Evolutionary conservation across 2,888 invertebrate genomes (phyloP).

Genomic region (Eupithecia inturbata): DNA sequence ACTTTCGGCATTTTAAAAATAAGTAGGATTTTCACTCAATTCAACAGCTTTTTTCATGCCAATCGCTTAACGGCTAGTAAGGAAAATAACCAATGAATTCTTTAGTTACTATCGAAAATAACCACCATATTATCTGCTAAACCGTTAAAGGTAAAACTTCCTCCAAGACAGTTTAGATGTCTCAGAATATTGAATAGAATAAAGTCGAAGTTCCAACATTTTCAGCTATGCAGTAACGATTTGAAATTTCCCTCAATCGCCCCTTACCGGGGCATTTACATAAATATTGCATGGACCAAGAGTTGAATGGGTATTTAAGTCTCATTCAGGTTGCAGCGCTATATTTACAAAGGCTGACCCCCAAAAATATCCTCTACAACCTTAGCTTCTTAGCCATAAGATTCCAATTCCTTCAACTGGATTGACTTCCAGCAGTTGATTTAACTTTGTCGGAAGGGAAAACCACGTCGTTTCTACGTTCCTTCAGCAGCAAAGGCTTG

Average conservation of each 20-base stretch:
- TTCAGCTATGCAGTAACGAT: conserved; percentile 42
- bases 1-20: background rate
- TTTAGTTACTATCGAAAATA: background rate
- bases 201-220: conserved; percentile 29
- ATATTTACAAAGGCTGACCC: conserved; percentile 44
- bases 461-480: conserved; percentile 25
- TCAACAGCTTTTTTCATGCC: background rate
- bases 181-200: conserved; percentile 29
- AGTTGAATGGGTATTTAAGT: conserved; percentile 69
- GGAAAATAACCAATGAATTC: background rate
- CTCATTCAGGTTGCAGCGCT: conserved; percentile 59
- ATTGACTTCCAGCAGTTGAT: conserved; percentile 17
- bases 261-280: conserved; percentile 58
- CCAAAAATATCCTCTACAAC: conserved; percentile 22
- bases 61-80: background rate
- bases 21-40: background rate
- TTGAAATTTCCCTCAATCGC: conserved; percentile 50
- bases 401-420: conserved; percentile 27
- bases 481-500: conserved; percentile 13
- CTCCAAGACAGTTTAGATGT: conserved; percentile 17
- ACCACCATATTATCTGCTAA: conserved; percentile 8
- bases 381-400: conserved; percentile 24
- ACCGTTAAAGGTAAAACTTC: conserved; percentile 19
- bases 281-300: conserved; percentile 64
- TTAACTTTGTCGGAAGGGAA: conserved; percentile 36